phyloP scores from a whole-genome alignment of 1,140 invertebrate genomes.

The Penaeus chinensis region DNA sequence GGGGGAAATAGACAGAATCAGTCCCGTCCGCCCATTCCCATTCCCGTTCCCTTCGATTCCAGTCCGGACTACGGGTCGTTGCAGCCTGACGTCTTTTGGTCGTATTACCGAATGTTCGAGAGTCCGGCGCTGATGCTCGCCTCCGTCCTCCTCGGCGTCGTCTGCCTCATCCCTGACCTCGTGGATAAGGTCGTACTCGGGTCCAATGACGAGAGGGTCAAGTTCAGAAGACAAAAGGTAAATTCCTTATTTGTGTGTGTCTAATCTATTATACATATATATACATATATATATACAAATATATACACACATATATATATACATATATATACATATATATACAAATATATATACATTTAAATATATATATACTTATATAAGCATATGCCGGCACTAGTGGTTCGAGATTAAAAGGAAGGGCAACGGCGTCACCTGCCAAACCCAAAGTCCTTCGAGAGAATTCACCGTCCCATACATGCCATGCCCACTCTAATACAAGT shows the following conservation, averaged over 20 bases:
- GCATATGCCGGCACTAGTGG: no score
- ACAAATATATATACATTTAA: not conserved
- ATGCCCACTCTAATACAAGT: no score
- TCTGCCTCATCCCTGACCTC: constrained; percentile 75
- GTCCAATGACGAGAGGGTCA: constrained; percentile 22
- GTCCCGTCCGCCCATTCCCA: not conserved
- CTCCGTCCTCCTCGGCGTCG: constrained; percentile 71
- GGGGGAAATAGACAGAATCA: not conserved
- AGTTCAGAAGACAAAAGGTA: not conserved
- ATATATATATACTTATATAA: not conserved
- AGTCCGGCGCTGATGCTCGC: constrained; percentile 75
- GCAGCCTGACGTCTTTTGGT: constrained; percentile 70
- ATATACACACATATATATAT: constrained; percentile 7
- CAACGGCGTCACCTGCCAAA: no score
- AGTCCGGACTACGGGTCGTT: constrained; percentile 11
- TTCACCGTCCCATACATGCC: no score
- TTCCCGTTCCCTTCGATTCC: not conserved
- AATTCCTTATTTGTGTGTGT: not conserved
- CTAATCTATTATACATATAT: not conserved
- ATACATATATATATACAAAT: not conserved
- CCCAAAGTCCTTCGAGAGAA: no score
- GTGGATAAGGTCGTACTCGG: constrained; percentile 62
- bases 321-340: not conserved
- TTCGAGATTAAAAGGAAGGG: no score
- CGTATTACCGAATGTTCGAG: constrained; percentile 73